Base-by-base conservation (phyloP, 2,888 invertebrate species). In the Ochropleura plecta region DNA sequence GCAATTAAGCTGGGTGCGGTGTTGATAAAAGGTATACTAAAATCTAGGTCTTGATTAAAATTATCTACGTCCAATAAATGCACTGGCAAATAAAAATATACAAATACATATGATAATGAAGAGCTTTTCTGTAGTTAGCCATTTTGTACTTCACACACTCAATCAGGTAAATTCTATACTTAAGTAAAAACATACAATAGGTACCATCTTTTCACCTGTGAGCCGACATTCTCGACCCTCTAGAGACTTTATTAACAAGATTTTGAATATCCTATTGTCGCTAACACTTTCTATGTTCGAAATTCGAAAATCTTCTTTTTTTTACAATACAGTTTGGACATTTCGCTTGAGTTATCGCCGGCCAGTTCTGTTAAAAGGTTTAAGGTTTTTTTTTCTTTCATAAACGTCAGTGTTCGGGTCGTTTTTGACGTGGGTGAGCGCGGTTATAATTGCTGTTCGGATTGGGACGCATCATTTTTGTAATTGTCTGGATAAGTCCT, bases 311-410 rank as follows among this genome's bases (percentile, higher is more conserved):
- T 83, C 78, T 91, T 92, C 92, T 81, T 91, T 92, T 95, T 95
- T 92, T 91, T 86, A 87, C 80, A 86, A 84, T 89, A 87, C 91
- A 93, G 93, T 95, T 96, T 95, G 96, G 96, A 96, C 96, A 96
- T 96, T 96, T 96, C 94, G 96, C 96, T 95, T 96, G 96, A 96
- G 94, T 95, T 96, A 96, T 96, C 93, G 94, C 95, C 94, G 94
- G 94, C 94, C 94, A 94, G 95, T 94, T 95, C 95, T 94, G 96
- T 95, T 96, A 95, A 95, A 95, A 95, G 94, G 94, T 94, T 94
- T 94, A 94, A 94, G 92, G 89, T 91, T 93, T 94, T 93, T 94
- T 92, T 93, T 95, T 93, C 91, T 80, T 81, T 73, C 91, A 91
- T 92, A 93, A 93, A 93, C 91, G 94, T 95, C 95, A 93, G 91